Evolutionary conservation across 2,888 invertebrate genomes (phyloP).

Genomic region (Neelides folsomi): DNA sequence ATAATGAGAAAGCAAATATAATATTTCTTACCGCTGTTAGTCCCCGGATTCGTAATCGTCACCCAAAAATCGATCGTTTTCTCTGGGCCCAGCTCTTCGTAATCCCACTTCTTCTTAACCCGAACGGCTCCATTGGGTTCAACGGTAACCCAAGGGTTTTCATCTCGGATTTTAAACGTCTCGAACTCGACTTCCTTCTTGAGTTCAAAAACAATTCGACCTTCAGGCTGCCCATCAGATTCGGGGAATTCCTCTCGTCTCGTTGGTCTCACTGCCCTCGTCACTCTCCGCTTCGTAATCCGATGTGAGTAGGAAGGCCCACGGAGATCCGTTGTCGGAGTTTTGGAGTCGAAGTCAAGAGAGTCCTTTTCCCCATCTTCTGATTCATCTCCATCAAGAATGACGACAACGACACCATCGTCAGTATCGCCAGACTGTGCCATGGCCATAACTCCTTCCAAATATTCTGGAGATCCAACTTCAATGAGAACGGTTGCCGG

Average conservation of each 20-base stretch:
- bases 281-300: slow-evolving; percentile 63
- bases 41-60: slow-evolving; percentile 77
- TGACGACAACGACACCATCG: slow-evolving; percentile 28
- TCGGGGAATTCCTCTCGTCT: slow-evolving; percentile 84
- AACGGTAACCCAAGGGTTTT: slow-evolving; percentile 86
- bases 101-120: slow-evolving; percentile 94
- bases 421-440: slow-evolving; percentile 34
- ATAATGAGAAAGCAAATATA: slow-evolving; percentile 2
- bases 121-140: slow-evolving; percentile 81
- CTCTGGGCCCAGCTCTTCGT: slow-evolving; percentile 82
- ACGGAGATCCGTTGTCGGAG: neutral
- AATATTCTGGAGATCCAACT: slow-evolving; percentile 41
- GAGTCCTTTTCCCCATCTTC: slow-evolving; percentile 11
- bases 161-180: slow-evolving; percentile 82
- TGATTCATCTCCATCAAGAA: slow-evolving; percentile 28
- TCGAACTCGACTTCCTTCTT: slow-evolving; percentile 86
- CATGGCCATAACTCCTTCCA: slow-evolving; percentile 41
- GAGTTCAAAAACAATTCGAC: slow-evolving; percentile 72
- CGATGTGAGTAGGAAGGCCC: slow-evolving; percentile 40
- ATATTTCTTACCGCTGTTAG: slow-evolving; percentile 50
- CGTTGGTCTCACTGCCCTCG: slow-evolving; percentile 83
- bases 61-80: slow-evolving; percentile 95
- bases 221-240: slow-evolving; percentile 76
- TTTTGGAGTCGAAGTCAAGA: slow-evolving; percentile 6
- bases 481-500: slow-evolving; percentile 65